These are phyloP conservation scores for Otus sunia DNA, from an alignment of 2,113 vertebrate genomes.

Conservation along the genomic window DNA sequence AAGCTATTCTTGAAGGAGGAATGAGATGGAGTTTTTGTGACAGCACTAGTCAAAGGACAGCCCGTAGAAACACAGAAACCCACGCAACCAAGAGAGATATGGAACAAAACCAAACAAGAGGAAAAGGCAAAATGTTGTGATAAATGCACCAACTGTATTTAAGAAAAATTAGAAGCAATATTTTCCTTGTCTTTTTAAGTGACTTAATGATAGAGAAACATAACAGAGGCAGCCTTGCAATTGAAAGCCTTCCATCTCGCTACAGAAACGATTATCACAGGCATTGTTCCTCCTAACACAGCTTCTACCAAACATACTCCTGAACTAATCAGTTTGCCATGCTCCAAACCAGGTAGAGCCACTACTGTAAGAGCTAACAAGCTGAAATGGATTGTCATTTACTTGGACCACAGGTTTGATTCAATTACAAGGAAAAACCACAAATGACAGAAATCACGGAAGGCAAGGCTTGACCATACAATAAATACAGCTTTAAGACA, in stretches of 20 bases:
- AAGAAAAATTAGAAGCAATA: slow-evolving; percentile 56
- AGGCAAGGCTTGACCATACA: neutral
- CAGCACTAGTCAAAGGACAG: slow-evolving; percentile 39
- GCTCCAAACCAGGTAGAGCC: neutral
- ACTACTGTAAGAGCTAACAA: neutral
- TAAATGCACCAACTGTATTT: slow-evolving; percentile 59
- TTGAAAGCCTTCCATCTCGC: neutral
- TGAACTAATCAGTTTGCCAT: neutral
- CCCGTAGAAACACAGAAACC: slow-evolving; percentile 24
- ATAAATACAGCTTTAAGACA: neutral
- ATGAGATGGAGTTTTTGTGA: slow-evolving; percentile 13
- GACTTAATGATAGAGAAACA: slow-evolving; percentile 28
- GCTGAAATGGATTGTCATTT: neutral
- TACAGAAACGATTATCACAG: neutral
- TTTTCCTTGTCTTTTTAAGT: slow-evolving; percentile 43
- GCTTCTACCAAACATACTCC: neutral
- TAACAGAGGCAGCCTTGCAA: neutral
- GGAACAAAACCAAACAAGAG: slow-evolving; percentile 29
- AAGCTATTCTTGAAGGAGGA: neutral
- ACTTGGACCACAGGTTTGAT: neutral
- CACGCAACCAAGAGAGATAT: slow-evolving; percentile 17
- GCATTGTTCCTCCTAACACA: neutral
- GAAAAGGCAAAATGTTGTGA: slow-evolving; percentile 59
- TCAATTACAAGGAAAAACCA: neutral
- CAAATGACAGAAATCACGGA: neutral